A percentile compares a stretch with the other conserved stretches of the same genome.
These are phyloP conservation scores for Corvus cornix DNA, from an alignment of 2,113 vertebrate species.

Conservation along the genomic window DNA sequence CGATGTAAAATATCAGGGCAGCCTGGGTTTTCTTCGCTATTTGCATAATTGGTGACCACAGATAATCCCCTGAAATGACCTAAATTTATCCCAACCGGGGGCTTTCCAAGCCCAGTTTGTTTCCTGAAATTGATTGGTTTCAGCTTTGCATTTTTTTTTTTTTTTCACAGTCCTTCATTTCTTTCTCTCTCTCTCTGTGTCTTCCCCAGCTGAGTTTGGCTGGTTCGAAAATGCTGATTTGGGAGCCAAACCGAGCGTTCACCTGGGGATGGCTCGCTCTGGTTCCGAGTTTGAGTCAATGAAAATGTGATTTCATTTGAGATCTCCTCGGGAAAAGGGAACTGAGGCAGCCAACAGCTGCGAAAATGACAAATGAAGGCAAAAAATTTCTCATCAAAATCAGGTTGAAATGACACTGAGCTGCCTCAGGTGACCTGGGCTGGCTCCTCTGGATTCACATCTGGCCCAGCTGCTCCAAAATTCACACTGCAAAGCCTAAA, in stretches of 20 bases:
- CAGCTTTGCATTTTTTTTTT: not conserved
- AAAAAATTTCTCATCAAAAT: not conserved
- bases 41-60: slow-evolving; percentile 46
- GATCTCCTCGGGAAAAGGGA: slow-evolving; percentile 19
- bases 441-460: not conserved
- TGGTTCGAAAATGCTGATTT: not conserved
- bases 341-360: not conserved
- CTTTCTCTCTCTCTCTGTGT: not conserved
- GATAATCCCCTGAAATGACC: slow-evolving; percentile 51
- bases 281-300: not conserved
- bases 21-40: not conserved
- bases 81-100: slow-evolving; percentile 50
- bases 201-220: not conserved
- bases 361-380: not conserved
- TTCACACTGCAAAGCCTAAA: not conserved
- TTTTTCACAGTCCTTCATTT: not conserved
- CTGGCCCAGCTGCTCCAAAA: not conserved
- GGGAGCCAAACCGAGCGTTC: not conserved
- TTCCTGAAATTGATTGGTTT: slow-evolving; percentile 51
- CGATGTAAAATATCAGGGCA: not conserved
- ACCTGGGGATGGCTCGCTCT: not conserved
- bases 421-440: not conserved
- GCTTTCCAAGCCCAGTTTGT: slow-evolving; percentile 47
- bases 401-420: not conserved
- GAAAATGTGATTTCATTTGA: not conserved